Percentiles rank a stretch among this genome's conserved stretches.
Evolutionary conservation across 92 coral and sea anemone genomes (phyloP).

Genomic region (Hydrozoanthus gracilis): DNA sequence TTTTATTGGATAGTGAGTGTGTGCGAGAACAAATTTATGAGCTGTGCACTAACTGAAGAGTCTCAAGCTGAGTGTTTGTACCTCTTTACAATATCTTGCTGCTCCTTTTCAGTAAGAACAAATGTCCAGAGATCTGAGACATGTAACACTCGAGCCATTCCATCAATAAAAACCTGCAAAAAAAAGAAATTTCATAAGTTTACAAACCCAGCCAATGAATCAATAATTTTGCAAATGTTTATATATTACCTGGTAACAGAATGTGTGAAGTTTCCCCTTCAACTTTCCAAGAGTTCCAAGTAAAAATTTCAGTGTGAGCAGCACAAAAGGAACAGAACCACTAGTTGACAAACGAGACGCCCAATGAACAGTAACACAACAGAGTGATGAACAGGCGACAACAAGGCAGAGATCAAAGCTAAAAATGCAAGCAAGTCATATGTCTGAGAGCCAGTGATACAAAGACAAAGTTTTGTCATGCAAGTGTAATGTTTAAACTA

Average conservation of each 20-base stretch:
- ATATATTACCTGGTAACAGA: conserved; percentile 77
- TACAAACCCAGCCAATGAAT: background rate
- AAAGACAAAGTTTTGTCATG: background rate
- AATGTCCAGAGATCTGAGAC: conserved; percentile 64
- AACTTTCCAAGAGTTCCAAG: conserved; percentile 69
- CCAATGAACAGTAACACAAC: conserved; percentile 83
- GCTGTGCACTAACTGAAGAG: no score
- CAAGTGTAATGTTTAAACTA: no score
- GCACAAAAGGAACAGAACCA: conserved; percentile 73
- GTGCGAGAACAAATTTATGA: no score
- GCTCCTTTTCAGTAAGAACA: conserved; percentile 56
- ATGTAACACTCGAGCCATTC: conserved; percentile 60
- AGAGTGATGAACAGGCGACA: conserved; percentile 83
- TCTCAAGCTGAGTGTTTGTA: background rate
- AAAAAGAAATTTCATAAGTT: background rate
- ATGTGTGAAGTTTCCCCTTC: conserved; percentile 56
- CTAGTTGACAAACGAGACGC: conserved; percentile 60
- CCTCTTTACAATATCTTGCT: conserved; percentile 32
- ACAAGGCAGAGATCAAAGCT: conserved; percentile 78
- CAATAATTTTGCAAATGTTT: background rate
- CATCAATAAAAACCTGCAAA: conserved; percentile 73
- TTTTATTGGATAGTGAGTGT: no score
- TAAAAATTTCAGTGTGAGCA: conserved; percentile 72
- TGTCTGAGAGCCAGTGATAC: background rate
- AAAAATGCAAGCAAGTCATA: background rate